Evolutionary conservation across 2,888 invertebrate species (phyloP), one percentile per base, ranked within the genome.

Genomic region (Ochropacha duplaris): DNA sequence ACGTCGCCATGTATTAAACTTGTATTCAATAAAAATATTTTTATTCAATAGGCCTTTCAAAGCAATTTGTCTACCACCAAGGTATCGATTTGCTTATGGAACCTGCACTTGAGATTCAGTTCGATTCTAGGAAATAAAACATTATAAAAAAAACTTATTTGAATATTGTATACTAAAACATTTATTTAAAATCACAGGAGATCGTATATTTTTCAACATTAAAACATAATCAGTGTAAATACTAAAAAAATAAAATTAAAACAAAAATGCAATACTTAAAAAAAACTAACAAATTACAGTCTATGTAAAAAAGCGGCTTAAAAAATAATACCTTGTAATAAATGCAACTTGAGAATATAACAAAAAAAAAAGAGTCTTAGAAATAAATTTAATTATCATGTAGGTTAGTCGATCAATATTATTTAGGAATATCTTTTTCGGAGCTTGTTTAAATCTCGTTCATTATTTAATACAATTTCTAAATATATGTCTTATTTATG

Each of bases 121-220:
- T n/a, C n/a, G n/a, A n/a, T n/a, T n/a, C n/a, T 24, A 24, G 24
- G 2, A 24, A 24, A 24, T 56, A 52, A 57, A 54, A 55, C 39
- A 55, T n/a, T 16, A 56, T 28, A 55, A 54, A 44, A 54, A 57
- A 61, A 60, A 63, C n/a, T n/a, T 56, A n/a, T 61, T 50, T 31
- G n/a, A 22, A 24, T 51, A 14, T 61, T 63, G 65, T 72, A 67
- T 76, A 77, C 72, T 79, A 80, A 83, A 83, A 81, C 81, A 81
- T 86, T 81, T 85, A 85, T 78, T 81, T 78, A 63, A 77, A 84
- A 84, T 84, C 83, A 85, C 83, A 83, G 79, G 69, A 74, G 72
- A 82, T 79, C 75, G 72, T 68, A 72, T 68, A 65, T 74, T 65
- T 56, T 66, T 62, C 36, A 62, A 71, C 57, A 65, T 61, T 39